Evolutionary conservation across 1,140 invertebrate genomes (phyloP).

Genomic region (Drosophila sulfurigaster): DNA sequence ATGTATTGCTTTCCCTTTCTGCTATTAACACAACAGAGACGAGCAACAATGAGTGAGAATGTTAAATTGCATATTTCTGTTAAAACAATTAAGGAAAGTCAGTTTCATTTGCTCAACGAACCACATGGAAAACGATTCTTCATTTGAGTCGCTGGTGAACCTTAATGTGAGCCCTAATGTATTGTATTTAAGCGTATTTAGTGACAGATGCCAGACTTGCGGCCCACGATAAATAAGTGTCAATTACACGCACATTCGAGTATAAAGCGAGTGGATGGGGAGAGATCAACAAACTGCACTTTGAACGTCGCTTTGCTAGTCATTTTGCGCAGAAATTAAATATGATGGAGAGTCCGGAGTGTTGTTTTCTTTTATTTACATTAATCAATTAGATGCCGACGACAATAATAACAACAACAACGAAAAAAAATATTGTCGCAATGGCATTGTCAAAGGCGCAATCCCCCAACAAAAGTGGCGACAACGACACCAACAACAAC

Average conservation of each 20-base stretch:
- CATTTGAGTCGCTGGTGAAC: not conserved
- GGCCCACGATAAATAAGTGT: slow-evolving; percentile 42
- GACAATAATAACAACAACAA: slow-evolving; percentile 34
- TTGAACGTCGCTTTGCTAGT: slow-evolving; percentile 18
- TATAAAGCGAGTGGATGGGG: not conserved
- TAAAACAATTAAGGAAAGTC: not conserved
- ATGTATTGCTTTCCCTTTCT: not conserved
- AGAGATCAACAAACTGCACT: slow-evolving; percentile 46
- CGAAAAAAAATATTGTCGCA: slow-evolving; percentile 54
- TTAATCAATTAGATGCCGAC: slow-evolving; percentile 76
- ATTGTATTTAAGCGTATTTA: slow-evolving; percentile 1
- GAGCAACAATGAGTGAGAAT: not conserved
- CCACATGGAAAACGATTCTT: not conserved
- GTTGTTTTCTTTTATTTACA: slow-evolving; percentile 59
- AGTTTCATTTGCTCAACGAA: not conserved
- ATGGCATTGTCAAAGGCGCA: slow-evolving; percentile 50
- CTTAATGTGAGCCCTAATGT: slow-evolving; percentile 8
- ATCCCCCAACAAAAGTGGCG: slow-evolving; percentile 58
- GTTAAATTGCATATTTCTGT: not conserved
- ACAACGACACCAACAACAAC: slow-evolving; percentile 43
- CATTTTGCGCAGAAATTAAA: slow-evolving; percentile 36
- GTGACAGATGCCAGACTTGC: slow-evolving; percentile 21
- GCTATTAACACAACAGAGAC: not conserved
- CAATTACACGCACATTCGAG: slow-evolving; percentile 29
- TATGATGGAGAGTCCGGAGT: slow-evolving; percentile 35